phyloP scores from a whole-genome alignment of 2,113 vertebrate species.

The Stigmatopora argus region DNA sequence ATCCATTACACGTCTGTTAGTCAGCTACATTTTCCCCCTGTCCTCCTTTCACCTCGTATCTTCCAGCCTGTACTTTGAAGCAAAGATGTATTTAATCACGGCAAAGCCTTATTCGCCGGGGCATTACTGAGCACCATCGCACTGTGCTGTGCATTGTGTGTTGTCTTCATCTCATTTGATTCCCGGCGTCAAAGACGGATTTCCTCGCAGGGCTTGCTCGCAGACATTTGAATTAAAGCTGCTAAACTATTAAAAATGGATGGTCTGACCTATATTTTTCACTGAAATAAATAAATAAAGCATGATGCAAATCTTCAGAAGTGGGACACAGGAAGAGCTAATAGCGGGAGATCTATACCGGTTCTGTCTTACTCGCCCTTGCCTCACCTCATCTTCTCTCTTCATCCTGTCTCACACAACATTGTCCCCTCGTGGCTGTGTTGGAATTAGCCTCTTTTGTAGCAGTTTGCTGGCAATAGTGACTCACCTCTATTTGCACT shows the following conservation, averaged over 20 bases:
- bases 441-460: conserved; percentile 37
- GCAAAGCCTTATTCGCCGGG: conserved; percentile 19
- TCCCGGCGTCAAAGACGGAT: conserved; percentile 30
- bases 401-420: conserved; percentile 30
- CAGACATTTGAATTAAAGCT: conserved; percentile 65
- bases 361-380: conserved; percentile 13
- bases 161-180: conserved; percentile 32
- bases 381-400: conserved; percentile 6
- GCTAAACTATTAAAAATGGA: conserved; percentile 70
- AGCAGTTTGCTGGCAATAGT: conserved; percentile 27
- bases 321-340: conserved; percentile 56
- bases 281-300: conserved; percentile 72
- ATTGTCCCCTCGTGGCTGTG: conserved; percentile 29
- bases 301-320: conserved; percentile 61
- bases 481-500: conserved; percentile 43
- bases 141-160: conserved; percentile 15
- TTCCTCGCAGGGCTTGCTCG: conserved; percentile 43
- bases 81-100: conserved; percentile 21
- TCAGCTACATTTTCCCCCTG: conserved; percentile 14
- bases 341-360: conserved; percentile 50
- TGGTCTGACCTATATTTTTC: conserved; percentile 72
- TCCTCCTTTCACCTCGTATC: conserved; percentile 23
- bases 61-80: conserved; percentile 12
- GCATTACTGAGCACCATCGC: conserved; percentile 23
- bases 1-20: conserved; percentile 4